phyloP scores from a whole-genome alignment of 2,113 vertebrate genomes.

The Myotis yumanensis region DNA sequence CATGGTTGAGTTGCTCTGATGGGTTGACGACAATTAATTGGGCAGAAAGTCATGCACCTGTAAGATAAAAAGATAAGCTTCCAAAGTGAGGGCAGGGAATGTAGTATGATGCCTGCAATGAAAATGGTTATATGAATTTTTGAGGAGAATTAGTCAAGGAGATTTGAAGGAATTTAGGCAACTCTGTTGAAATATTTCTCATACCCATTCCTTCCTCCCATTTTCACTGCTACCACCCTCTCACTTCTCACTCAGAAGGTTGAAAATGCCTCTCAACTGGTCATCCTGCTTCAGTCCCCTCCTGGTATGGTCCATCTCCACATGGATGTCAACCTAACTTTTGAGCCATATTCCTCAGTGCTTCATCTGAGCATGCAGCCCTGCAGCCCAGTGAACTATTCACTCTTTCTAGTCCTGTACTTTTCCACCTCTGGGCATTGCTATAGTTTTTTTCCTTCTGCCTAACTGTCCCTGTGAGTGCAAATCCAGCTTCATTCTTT shows the following conservation, averaged over 20 bases:
- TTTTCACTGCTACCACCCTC: not conserved
- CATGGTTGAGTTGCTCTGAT: conserved; percentile 54
- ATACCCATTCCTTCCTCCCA: not conserved
- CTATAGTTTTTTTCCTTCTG: not conserved
- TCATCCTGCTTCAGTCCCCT: not conserved
- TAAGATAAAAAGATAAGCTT: conserved; percentile 66
- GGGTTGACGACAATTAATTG: conserved; percentile 64
- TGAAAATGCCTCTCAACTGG: not conserved
- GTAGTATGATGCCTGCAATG: not conserved
- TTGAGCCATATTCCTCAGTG: not conserved
- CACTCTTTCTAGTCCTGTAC: conserved; percentile 28
- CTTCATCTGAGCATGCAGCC: not conserved
- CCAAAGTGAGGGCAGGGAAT: not conserved
- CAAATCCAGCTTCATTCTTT: not conserved
- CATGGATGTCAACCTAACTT: not conserved
- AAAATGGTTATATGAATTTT: not conserved
- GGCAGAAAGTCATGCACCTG: conserved; percentile 69
- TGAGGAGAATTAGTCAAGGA: conserved; percentile 45
- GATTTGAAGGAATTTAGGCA: conserved; percentile 38
- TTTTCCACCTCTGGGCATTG: conserved; percentile 50
- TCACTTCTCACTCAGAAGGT: conserved; percentile 12
- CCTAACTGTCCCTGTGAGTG: not conserved
- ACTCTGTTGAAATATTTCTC: conserved; percentile 40
- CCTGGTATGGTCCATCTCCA: not conserved
- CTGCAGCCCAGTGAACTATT: not conserved